Conservation (phyloP, 2,888 invertebrate genomes). For the Clivina fossor region DNA sequence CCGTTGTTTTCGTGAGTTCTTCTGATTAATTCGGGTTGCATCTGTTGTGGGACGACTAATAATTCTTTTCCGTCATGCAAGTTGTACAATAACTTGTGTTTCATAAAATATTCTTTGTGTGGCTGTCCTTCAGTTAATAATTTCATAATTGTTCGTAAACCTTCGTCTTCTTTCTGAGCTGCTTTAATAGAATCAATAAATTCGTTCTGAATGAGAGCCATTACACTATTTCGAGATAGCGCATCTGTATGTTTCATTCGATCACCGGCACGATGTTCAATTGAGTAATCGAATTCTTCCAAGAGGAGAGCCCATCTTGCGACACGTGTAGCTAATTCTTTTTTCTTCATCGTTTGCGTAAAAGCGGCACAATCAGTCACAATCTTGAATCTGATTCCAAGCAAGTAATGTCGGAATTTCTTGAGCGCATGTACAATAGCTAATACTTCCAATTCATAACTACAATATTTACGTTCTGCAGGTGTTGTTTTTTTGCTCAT, state of each 20-base stretch:
- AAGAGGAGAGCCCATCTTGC: conserved; percentile 39
- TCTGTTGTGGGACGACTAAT: conserved; percentile 36
- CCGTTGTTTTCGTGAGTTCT: conserved; percentile 31
- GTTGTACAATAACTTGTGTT: conserved; percentile 27
- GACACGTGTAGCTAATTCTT: conserved; percentile 33
- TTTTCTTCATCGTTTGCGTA: conserved; percentile 29
- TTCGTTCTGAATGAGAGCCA: conserved; percentile 1
- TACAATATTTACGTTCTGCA: conserved; percentile 8
- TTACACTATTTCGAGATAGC: conserved; percentile 7
- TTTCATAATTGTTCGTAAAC: conserved; percentile 34
- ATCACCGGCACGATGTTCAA: conserved; percentile 35
- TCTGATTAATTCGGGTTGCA: conserved; percentile 37
- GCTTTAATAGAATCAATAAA: conserved; percentile 14
- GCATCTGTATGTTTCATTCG: conserved; percentile 38
- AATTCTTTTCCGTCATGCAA: conserved; percentile 27
- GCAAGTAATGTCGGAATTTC: conserved; percentile 22
- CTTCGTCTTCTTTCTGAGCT: conserved; percentile 33
- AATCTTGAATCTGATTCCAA: conserved; percentile 36
- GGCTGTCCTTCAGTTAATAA: conserved; percentile 22
- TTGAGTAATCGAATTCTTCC: conserved; percentile 38
- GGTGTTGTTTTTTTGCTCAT: conserved; percentile 10
- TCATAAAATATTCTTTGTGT: conserved; percentile 36
- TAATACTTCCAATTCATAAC: conserved; percentile 25
- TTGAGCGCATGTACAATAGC: conserved; percentile 21
- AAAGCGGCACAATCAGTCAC: conserved; percentile 37